These are phyloP conservation scores for Melanocharis versteri DNA, from an alignment of 2,113 vertebrate genomes.

Conservation along the genomic window DNA sequence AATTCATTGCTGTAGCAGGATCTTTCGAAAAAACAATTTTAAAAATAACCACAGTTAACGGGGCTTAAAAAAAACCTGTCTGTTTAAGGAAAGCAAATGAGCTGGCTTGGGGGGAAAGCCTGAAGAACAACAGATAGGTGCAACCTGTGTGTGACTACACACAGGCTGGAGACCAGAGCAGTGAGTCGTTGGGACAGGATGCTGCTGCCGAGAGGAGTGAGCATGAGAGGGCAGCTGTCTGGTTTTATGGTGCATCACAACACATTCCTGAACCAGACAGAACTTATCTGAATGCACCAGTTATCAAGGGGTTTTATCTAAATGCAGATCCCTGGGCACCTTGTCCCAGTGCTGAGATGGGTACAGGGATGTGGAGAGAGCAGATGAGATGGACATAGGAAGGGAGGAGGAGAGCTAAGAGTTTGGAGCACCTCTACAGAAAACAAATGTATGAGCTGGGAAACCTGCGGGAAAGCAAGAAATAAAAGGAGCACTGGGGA, in stretches of 20 bases:
- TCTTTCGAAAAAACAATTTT: background rate
- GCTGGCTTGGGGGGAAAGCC: background rate
- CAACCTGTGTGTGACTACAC: background rate
- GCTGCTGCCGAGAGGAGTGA: background rate
- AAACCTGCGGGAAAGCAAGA: background rate
- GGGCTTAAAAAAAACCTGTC: background rate
- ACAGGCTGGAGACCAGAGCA: background rate
- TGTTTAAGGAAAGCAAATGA: background rate
- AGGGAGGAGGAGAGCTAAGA: background rate
- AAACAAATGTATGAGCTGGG: background rate
- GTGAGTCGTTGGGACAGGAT: background rate
- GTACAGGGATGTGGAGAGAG: background rate
- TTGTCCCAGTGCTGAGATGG: background rate
- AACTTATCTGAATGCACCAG: too few relatives aligned
- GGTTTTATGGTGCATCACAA: background rate
- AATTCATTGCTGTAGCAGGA: background rate
- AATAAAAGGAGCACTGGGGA: background rate
- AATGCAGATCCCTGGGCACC: background rate
- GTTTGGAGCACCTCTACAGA: background rate
- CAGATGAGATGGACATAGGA: background rate
- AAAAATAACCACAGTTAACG: background rate
- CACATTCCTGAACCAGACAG: background rate
- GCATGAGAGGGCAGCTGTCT: background rate
- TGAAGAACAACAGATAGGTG: background rate
- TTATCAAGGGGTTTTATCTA: too few relatives aligned